These are phyloP conservation scores for Agrilus biguttatus DNA, from an alignment of 2,888 invertebrate species.

Conservation along the genomic window DNA sequence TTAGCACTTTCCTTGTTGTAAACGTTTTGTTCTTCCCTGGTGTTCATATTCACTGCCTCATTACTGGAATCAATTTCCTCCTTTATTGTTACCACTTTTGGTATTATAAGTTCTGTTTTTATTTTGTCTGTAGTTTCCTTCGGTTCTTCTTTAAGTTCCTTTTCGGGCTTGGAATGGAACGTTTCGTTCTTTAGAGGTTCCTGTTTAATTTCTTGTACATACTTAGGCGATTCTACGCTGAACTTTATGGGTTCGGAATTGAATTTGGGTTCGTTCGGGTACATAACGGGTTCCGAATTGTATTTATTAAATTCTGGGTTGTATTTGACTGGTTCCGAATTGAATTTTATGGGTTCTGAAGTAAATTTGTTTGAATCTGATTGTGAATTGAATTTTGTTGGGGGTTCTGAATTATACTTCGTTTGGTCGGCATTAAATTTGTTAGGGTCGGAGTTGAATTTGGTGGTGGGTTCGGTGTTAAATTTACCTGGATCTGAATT, in stretches of 20 bases:
- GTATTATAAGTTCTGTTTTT: slow-evolving; percentile 48
- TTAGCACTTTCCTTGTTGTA: slow-evolving; percentile 14
- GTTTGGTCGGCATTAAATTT: no score
- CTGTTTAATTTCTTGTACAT: slow-evolving; percentile 21
- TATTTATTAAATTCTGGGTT: slow-evolving; percentile 7
- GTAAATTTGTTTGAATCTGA: no score
- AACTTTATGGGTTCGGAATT: no score
- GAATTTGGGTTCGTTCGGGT: no score
- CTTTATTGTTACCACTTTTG: slow-evolving; percentile 38
- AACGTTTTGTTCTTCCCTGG: slow-evolving; percentile 16
- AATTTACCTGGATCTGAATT: no score
- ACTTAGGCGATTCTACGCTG: slow-evolving; percentile 1
- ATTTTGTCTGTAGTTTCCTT: slow-evolving; percentile 27
- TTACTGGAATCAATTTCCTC: slow-evolving; percentile 25
- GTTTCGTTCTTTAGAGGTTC: slow-evolving; percentile 19
- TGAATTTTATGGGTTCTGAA: slow-evolving; percentile 11
- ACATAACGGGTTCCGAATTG: no score
- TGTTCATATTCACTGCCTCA: slow-evolving; percentile 18
- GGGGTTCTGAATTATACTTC: no score
- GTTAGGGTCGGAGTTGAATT: no score
- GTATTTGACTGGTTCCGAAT: slow-evolving; percentile 12
- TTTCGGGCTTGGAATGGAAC: slow-evolving; percentile 15
- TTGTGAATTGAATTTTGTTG: no score
- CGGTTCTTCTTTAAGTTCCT: slow-evolving; percentile 19
- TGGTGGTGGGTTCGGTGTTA: no score